These are phyloP conservation scores for Pachliopta kotzebuea DNA, from an alignment of 2,888 invertebrate species.

Conservation along the genomic window DNA sequence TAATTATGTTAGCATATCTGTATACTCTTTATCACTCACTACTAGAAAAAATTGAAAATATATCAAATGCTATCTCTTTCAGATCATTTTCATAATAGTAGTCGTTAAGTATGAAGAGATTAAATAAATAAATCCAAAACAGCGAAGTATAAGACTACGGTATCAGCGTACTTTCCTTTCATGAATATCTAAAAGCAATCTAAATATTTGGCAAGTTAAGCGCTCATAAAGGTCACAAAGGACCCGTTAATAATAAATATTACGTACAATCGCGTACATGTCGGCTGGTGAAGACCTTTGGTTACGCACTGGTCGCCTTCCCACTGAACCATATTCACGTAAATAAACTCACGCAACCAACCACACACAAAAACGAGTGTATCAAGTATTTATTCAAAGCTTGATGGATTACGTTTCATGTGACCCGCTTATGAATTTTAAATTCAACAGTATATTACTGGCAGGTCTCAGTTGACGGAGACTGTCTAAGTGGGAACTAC, in stretches of 20 bases:
- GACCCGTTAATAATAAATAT: constrained; percentile 60
- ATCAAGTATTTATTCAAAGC: constrained; percentile 2
- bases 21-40: too few relatives aligned
- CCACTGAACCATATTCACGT: constrained; percentile 1
- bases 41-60: too few relatives aligned
- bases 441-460: background rate
- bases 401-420: background rate
- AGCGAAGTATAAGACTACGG: background rate
- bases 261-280: constrained; percentile 45
- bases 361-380: background rate
- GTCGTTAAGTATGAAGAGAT: too few relatives aligned
- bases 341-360: background rate
- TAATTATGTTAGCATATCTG: too few relatives aligned
- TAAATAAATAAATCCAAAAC: background rate
- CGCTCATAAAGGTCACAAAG: constrained; percentile 52
- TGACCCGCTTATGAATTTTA: background rate
- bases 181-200: constrained; percentile 28
- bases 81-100: too few relatives aligned
- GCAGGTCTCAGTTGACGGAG: too few relatives aligned
- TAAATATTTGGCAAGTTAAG: constrained; percentile 53
- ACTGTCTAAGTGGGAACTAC: too few relatives aligned
- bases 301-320: background rate
- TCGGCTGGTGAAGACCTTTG: constrained; percentile 6
- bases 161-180: background rate
- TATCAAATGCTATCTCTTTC: too few relatives aligned